Evolutionary conservation across 2,888 invertebrate genomes (phyloP).

Genomic region (Philaethria dido): DNA sequence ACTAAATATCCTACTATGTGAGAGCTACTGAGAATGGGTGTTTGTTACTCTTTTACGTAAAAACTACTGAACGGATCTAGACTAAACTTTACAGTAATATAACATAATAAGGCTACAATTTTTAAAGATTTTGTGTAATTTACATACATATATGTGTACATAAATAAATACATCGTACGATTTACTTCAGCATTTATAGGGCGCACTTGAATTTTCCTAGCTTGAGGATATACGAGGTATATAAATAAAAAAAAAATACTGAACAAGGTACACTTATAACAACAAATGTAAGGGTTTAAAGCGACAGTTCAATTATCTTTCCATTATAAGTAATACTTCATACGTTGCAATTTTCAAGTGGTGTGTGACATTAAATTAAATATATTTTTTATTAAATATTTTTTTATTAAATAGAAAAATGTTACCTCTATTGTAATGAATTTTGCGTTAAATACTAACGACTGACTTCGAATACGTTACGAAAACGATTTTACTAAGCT

Average conservation of each 20-base stretch:
- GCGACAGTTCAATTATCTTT: conserved; percentile 7
- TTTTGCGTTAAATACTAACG: neutral
- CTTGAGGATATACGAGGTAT: neutral
- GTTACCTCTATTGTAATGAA: neutral
- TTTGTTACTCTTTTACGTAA: too few relatives aligned
- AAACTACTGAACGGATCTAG: too few relatives aligned
- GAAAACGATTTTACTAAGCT: neutral
- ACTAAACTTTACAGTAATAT: too few relatives aligned
- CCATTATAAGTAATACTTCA: neutral
- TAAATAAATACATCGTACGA: neutral
- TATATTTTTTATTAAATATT: neutral
- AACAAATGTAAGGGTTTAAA: neutral
- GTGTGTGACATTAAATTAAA: neutral
- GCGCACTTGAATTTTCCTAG: too few relatives aligned
- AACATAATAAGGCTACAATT: too few relatives aligned
- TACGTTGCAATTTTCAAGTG: too few relatives aligned
- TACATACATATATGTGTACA: too few relatives aligned
- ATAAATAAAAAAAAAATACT: neutral
- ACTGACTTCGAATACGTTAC: neutral
- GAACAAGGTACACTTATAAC: neutral
- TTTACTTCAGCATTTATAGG: neutral
- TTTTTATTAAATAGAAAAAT: neutral
- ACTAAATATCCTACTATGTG: neutral
- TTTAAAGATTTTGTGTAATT: too few relatives aligned
- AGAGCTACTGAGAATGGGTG: too few relatives aligned